phyloP scores from a whole-genome alignment of 2,113 vertebrate species.

The Stomatorhinus ivindoensis region DNA sequence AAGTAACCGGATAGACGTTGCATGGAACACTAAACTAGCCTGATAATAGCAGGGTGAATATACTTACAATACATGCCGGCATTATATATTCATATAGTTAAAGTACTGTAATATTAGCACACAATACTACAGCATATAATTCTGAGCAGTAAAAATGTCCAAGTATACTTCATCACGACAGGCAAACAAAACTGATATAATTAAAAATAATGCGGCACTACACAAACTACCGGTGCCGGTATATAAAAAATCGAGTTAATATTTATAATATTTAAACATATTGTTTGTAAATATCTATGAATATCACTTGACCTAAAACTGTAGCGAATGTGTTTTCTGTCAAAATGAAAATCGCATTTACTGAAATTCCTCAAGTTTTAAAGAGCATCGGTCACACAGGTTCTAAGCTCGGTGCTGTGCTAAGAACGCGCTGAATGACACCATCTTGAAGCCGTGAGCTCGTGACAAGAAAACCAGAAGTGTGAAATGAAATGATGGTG shows the following conservation, averaged over 20 bases:
- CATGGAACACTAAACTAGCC: background rate
- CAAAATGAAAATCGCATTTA: background rate
- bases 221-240: background rate
- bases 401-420: background rate
- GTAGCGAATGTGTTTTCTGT: background rate
- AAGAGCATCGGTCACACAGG: background rate
- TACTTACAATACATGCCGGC: background rate
- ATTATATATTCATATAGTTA: background rate
- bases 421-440: conserved; percentile 24
- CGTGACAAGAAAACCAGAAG: conserved; percentile 59
- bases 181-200: background rate
- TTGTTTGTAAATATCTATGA: background rate
- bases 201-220: background rate
- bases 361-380: background rate
- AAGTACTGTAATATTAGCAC: background rate
- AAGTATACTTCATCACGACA: background rate
- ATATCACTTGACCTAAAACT: background rate
- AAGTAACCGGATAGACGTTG: background rate
- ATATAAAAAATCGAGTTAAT: background rate
- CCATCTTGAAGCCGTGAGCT: conserved; percentile 44
- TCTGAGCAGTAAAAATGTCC: background rate
- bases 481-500: conserved; percentile 69
- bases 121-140: background rate
- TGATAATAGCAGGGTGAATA: background rate
- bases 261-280: background rate